phyloP scores from a whole-genome alignment of 2,797 vertebrate species.

The Craterocephalus amniculus region DNA sequence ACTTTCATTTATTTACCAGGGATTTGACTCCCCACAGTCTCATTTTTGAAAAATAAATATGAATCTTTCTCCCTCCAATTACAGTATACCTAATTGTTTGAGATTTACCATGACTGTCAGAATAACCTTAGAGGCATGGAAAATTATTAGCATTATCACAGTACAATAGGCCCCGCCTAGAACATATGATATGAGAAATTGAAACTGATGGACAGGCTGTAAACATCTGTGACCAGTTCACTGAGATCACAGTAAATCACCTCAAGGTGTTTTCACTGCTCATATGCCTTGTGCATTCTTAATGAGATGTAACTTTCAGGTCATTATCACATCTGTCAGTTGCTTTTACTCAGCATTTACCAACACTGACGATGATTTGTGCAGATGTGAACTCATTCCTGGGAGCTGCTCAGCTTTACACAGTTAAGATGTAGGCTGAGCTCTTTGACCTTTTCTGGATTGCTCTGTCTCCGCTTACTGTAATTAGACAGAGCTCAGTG shows the following conservation, averaged over 20 bases:
- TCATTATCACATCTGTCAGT: slow-evolving; percentile 16
- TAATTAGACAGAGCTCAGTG: slow-evolving; percentile 60
- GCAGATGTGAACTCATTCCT: slow-evolving; percentile 51
- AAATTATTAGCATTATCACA: slow-evolving; percentile 29
- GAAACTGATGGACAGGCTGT: slow-evolving; percentile 11
- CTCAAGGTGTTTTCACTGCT: slow-evolving; percentile 4
- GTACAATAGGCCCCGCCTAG: slow-evolving; percentile 11
- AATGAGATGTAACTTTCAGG: slow-evolving; percentile 24
- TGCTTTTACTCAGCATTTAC: slow-evolving; percentile 43
- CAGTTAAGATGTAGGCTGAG: slow-evolving; percentile 75
- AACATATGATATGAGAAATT: slow-evolving; percentile 5
- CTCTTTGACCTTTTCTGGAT: slow-evolving; percentile 74
- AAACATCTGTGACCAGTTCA: slow-evolving; percentile 9
- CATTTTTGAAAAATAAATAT: background rate
- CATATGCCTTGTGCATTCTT: slow-evolving; percentile 12
- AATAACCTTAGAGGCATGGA: slow-evolving; percentile 12
- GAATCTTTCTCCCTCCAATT: slow-evolving; percentile 21
- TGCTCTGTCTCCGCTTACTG: slow-evolving; percentile 60
- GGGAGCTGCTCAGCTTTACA: slow-evolving; percentile 48
- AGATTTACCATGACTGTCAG: slow-evolving; percentile 9
- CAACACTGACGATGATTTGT: slow-evolving; percentile 59
- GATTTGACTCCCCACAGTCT: no score
- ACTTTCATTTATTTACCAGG: no score
- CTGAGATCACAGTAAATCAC: slow-evolving; percentile 2
- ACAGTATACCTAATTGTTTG: slow-evolving; percentile 9